Conservation (phyloP, 2,797 vertebrate species). For the Onychomys torridus region DNA sequence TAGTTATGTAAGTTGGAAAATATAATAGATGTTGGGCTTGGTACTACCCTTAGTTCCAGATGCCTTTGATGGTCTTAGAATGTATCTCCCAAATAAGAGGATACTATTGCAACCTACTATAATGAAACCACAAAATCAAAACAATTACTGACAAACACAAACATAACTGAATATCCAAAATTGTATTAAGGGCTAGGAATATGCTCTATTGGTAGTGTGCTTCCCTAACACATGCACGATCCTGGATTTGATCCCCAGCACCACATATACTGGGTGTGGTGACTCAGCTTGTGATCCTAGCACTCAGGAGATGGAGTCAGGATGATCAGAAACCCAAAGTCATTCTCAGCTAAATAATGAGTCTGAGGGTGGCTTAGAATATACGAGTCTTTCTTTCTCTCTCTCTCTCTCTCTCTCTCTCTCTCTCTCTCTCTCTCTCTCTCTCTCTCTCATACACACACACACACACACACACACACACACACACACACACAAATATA, state of each 20-base stretch:
- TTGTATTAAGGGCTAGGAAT: background rate
- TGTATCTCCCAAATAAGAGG: background rate
- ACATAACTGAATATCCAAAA: background rate
- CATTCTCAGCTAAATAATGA: background rate
- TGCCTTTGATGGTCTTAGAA: background rate
- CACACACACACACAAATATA: too few species aligned
- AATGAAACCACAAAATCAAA: background rate
- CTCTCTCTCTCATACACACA: too few species aligned
- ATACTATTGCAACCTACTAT: too few species aligned
- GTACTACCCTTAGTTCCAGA: background rate
- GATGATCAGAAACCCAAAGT: background rate
- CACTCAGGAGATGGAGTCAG: background rate
- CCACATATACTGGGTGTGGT: background rate
- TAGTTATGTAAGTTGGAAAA: background rate
- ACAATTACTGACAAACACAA: background rate
- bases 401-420: too few species aligned
- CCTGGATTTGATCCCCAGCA: background rate
- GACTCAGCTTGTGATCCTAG: background rate
- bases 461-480: too few species aligned
- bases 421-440: too few species aligned
- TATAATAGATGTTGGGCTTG: background rate
- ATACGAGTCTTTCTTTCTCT: background rate
- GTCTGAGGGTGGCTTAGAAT: background rate
- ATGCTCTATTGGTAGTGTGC: background rate
- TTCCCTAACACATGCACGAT: background rate